These are phyloP conservation scores for Vulpes ferrilata DNA, from an alignment of 2,113 vertebrate genomes.

Conservation along the genomic window DNA sequence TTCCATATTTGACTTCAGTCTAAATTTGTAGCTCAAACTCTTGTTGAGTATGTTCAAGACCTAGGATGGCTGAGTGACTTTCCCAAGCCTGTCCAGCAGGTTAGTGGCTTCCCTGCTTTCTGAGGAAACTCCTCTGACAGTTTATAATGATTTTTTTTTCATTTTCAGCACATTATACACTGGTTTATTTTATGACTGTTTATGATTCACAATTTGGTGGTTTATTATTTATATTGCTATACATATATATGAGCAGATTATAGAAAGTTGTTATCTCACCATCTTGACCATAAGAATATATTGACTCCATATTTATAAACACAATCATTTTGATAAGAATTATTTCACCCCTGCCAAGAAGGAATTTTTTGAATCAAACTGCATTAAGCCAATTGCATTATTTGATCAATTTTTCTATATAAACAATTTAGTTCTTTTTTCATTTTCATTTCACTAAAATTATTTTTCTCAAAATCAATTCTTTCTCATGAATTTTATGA, in stretches of 20 bases:
- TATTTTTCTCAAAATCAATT: conserved; percentile 69
- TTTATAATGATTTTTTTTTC: background rate
- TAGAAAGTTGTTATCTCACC: conserved; percentile 20
- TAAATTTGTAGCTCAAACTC: background rate
- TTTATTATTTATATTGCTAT: conserved; percentile 43
- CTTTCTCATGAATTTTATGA: conserved; percentile 70
- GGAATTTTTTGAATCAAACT: conserved; percentile 58
- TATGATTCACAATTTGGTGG: background rate
- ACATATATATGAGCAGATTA: background rate
- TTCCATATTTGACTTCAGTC: background rate
- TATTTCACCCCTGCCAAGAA: conserved; percentile 61
- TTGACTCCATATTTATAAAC: conserved; percentile 59
- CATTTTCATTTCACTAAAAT: conserved; percentile 69
- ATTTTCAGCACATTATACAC: background rate
- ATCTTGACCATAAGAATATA: conserved; percentile 52
- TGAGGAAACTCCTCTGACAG: background rate
- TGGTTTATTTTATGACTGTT: background rate
- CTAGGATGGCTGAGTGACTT: background rate
- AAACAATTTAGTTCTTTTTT: conserved; percentile 59
- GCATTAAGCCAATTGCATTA: conserved; percentile 62
- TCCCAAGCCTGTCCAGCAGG: background rate
- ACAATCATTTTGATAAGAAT: conserved; percentile 56
- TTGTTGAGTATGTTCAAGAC: background rate
- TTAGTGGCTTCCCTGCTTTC: background rate
- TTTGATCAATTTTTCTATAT: conserved; percentile 59